phyloP scores from a whole-genome alignment of 2,797 vertebrate genomes.

The Scyliorhinus canicula region DNA sequence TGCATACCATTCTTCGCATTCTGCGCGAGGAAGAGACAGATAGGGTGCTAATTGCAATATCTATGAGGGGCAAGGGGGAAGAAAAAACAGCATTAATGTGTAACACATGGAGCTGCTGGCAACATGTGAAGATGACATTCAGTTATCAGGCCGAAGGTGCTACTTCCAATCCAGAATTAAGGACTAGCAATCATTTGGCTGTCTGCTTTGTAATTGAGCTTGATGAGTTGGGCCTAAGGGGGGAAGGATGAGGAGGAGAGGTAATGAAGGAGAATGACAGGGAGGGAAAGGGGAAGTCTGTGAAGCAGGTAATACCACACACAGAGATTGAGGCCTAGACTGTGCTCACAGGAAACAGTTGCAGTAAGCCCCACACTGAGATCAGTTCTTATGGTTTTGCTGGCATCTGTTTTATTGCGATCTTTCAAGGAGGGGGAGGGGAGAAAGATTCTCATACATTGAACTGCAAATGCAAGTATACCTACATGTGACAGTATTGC shows the following conservation, averaged over 20 bases:
- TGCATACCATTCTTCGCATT: constrained; percentile 3
- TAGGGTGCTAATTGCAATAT: constrained; percentile 34
- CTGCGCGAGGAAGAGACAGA: constrained; percentile 32
- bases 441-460: neutral
- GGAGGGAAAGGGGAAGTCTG: constrained; percentile 44
- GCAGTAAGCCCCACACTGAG: constrained; percentile 70
- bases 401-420: constrained; percentile 31
- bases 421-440: constrained; percentile 4
- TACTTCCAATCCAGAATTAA: constrained; percentile 30
- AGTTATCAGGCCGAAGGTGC: neutral
- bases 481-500: neutral
- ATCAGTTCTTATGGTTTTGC: constrained; percentile 42
- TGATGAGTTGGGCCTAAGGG: constrained; percentile 31
- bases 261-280: neutral
- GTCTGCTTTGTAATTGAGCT: constrained; percentile 37
- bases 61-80: constrained; percentile 17
- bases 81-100: neutral
- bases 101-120: constrained; percentile 28
- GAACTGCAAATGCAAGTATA: neutral
- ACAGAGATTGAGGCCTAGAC: constrained; percentile 57
- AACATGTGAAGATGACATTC: constrained; percentile 27
- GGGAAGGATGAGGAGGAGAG: neutral
- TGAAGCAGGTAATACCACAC: constrained; percentile 66
- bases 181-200: neutral
- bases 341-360: constrained; percentile 69